A percentile compares a stretch with the other conserved stretches of the same genome.
Evolutionary conservation across 2,113 vertebrate genomes (phyloP).

Genomic region (Cyanoramphus novaezelandiae): DNA sequence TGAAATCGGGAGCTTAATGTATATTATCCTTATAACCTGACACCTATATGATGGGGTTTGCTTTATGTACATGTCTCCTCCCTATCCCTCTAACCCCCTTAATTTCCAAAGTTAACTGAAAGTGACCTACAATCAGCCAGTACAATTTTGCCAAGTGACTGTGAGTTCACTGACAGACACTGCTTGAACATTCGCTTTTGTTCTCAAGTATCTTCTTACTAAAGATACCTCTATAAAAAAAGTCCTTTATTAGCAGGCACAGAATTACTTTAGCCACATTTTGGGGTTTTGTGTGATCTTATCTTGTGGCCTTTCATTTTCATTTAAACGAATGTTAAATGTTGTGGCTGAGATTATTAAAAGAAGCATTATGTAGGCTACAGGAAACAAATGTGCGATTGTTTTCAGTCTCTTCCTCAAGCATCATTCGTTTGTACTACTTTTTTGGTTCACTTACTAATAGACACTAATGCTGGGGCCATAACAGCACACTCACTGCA

Average conservation of each 20-base stretch:
- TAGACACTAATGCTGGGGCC: background rate
- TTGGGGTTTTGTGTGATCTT: background rate
- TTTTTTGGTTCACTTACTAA: background rate
- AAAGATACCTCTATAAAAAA: background rate
- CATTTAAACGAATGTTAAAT: background rate
- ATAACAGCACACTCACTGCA: accelerated
- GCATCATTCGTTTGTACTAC: background rate
- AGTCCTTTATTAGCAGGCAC: background rate
- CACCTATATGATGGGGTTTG: background rate
- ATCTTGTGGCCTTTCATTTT: background rate
- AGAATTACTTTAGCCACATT: background rate
- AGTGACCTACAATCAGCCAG: background rate
- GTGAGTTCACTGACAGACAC: background rate
- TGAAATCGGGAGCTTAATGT: background rate
- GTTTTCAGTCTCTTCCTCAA: background rate
- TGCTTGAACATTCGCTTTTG: background rate
- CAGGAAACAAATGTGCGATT: background rate
- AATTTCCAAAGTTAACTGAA: background rate
- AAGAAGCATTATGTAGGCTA: background rate
- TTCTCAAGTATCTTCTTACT: background rate
- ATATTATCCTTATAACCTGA: background rate
- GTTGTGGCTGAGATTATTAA: background rate
- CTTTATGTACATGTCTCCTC: background rate
- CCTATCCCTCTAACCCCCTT: background rate
- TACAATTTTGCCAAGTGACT: background rate